A percentile compares a stretch with the other conserved stretches of the same genome.
Conservation (phyloP, 2,113 vertebrate species). For the Holacanthus passer region DNA sequence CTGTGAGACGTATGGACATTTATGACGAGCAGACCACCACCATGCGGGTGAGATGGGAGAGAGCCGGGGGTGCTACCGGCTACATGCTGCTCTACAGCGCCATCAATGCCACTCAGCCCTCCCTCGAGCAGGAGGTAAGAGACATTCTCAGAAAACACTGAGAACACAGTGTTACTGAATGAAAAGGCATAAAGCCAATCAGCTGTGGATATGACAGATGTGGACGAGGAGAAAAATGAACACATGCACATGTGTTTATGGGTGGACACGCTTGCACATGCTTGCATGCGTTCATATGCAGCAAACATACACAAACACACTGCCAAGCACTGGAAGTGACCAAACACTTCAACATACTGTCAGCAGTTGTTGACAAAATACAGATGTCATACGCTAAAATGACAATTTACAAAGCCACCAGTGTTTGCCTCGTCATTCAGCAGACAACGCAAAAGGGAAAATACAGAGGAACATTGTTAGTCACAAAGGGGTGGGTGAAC, state of each 20-base stretch:
- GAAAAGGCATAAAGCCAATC: neutral
- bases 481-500: slow-evolving; percentile 52
- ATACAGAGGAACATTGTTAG: slow-evolving; percentile 59
- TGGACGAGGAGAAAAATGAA: neutral
- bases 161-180: neutral
- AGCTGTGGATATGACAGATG: slow-evolving; percentile 24
- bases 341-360: slow-evolving; percentile 28
- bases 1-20: slow-evolving; percentile 88
- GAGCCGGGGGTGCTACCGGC: slow-evolving; percentile 87
- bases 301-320: neutral
- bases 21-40: slow-evolving; percentile 90
- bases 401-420: slow-evolving; percentile 56
- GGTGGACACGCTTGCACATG: neutral
- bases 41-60: slow-evolving; percentile 94
- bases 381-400: slow-evolving; percentile 60
- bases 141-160: neutral
- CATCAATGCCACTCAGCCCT: slow-evolving; percentile 86
- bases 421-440: slow-evolving; percentile 51
- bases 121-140: slow-evolving; percentile 89
- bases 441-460: slow-evolving; percentile 40
- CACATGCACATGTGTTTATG: slow-evolving; percentile 14
- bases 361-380: slow-evolving; percentile 55
- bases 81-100: slow-evolving; percentile 91
- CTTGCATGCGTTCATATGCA: neutral
- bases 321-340: slow-evolving; percentile 16